These are phyloP conservation scores for Ecliptopera silaceata DNA, from an alignment of 2,888 invertebrate genomes.

Conservation along the genomic window DNA sequence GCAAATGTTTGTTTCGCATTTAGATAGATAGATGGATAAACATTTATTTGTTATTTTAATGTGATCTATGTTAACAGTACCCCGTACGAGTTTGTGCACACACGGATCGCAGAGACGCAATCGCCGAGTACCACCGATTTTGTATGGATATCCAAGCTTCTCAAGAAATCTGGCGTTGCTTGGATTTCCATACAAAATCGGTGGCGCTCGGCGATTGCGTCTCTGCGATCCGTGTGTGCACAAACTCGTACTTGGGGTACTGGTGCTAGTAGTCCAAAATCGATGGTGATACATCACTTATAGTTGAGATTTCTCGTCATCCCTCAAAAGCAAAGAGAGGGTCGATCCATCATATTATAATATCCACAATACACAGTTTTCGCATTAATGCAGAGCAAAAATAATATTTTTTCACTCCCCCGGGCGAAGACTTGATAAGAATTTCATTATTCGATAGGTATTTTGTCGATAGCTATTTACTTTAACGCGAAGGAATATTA, in stretches of 20 bases:
- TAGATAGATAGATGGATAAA: no score
- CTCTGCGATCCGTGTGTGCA: no score
- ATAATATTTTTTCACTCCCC: slow-evolving; percentile 56
- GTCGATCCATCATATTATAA: slow-evolving; percentile 53
- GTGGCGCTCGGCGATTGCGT: no score
- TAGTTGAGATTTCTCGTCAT: slow-evolving; percentile 52
- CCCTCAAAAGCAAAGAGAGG: slow-evolving; percentile 49
- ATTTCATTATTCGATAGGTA: slow-evolving; percentile 53
- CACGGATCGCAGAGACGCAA: no score
- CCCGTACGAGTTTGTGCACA: no score
- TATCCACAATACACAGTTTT: slow-evolving; percentile 68
- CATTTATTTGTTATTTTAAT: no score
- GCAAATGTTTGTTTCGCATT: no score
- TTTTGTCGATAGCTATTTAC: slow-evolving; percentile 34
- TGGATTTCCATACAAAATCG: no score
- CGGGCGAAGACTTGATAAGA: slow-evolving; percentile 50
- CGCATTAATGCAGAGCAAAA: slow-evolving; percentile 61
- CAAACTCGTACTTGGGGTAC: neutral
- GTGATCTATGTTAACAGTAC: no score
- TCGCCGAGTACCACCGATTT: no score
- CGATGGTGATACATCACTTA: slow-evolving; percentile 57
- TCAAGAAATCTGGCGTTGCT: no score
- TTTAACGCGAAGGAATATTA: neutral
- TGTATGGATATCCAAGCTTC: no score
- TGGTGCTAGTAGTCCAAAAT: slow-evolving; percentile 12